Base-by-base conservation (phyloP, 2,888 invertebrate genomes). In the Zaprionus lineosus region DNA sequence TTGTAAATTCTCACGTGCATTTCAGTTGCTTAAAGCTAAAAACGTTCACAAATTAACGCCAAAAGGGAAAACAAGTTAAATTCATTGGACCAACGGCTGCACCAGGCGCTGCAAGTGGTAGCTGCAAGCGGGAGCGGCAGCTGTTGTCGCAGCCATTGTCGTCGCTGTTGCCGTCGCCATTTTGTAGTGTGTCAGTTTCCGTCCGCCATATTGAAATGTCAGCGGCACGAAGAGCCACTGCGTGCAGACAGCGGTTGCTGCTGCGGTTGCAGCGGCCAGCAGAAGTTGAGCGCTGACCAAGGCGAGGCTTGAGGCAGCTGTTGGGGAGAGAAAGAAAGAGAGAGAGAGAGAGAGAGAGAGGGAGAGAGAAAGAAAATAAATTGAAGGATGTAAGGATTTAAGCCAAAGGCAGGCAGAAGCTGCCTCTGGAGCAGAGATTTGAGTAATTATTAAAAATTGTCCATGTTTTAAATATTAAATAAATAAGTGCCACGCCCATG, bases 1-100 rank as follows among this genome's bases (percentile, higher is more conserved):
- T 82, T 72, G 71, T 86, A 82, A 82, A 86, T 82, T 82, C 81
- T 86, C 81, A 74, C 75, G 81, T 86, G 81, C 81, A 82, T 84
- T 82, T 81, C 82, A 85, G 79, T 84, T 82, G 84, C 81, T 86
- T 82, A 86, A 61, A 82, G 81, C 81, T 86, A 86, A 40, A 77
- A 77, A 61, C 53, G 57, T 62, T 66, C 63, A 51, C 58, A 79
- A 61, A 53, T 26, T 18, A 51, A 39, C 14, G 47, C 52, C 12
- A 46, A 69, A 48, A 37, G 12, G 11, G 21, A 16, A 66, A 73
- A 28, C 26, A 34, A 33, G 24, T 15, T 14, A 26, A 9, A 33
- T 19, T 34, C 3, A 11, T 7, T 26, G 26, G 28, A 33, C 43
- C 61, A 69, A 34, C 24, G 52, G 26, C 31, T 18, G 7, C n/a